These are phyloP conservation scores for Ictidomys tridecemlineatus DNA, from an alignment of 2,113 vertebrate genomes.

Conservation along the genomic window DNA sequence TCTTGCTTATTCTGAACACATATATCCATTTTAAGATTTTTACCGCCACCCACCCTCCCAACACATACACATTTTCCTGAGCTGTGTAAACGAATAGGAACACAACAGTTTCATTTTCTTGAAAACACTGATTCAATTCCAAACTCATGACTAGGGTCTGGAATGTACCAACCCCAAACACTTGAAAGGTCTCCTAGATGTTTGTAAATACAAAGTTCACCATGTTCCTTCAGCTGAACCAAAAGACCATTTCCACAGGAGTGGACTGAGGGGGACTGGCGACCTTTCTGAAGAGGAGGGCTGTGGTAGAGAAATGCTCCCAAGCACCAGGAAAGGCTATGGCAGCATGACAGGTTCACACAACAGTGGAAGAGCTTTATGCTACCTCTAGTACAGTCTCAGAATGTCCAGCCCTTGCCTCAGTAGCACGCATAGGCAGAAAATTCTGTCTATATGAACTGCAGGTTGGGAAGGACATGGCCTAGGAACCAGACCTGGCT, in stretches of 20 bases:
- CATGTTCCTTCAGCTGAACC: background rate
- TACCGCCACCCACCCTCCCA: background rate
- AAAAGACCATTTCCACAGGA: background rate
- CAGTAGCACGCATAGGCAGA: background rate
- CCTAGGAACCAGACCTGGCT: background rate
- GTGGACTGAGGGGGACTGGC: background rate
- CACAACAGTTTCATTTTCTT: slow-evolving; percentile 32
- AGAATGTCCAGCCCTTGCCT: background rate
- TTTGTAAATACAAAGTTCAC: slow-evolving; percentile 28
- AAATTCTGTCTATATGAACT: background rate
- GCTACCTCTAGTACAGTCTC: background rate
- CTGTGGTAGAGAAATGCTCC: background rate
- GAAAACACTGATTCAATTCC: background rate
- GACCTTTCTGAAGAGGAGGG: background rate
- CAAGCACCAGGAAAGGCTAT: background rate
- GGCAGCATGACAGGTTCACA: background rate
- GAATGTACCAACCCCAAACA: slow-evolving; percentile 9
- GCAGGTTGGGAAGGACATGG: background rate
- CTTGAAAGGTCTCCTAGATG: background rate
- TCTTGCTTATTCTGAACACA: background rate
- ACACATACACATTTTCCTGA: background rate
- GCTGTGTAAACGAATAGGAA: slow-evolving; percentile 21
- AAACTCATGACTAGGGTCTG: slow-evolving; percentile 24
- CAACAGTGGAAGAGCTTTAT: background rate
- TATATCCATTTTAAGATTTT: background rate